These are phyloP conservation scores for Choristoneura rosaceana DNA, from an alignment of 2,888 invertebrate genomes.

Conservation along the genomic window DNA sequence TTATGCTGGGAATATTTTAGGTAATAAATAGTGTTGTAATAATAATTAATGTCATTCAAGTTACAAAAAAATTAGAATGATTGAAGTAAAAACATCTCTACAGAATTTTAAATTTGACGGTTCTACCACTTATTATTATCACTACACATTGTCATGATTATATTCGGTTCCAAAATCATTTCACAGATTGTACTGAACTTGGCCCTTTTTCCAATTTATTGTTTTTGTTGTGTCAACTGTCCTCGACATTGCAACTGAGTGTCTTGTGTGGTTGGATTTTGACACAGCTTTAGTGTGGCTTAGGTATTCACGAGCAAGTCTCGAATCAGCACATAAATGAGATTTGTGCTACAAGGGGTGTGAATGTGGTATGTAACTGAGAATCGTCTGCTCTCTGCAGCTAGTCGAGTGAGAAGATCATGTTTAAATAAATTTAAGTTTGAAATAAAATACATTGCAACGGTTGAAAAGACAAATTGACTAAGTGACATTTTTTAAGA, in stretches of 20 bases:
- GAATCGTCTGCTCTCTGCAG: neutral
- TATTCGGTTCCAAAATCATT: no score
- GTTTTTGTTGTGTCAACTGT: constrained; percentile 3
- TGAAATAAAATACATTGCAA: neutral
- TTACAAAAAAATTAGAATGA: no score
- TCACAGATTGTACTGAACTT: neutral
- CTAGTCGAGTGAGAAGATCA: neutral
- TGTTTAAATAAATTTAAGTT: neutral
- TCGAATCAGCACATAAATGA: constrained; percentile 33
- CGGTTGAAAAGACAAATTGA: no score
- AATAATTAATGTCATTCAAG: no score
- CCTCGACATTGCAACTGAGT: constrained; percentile 25
- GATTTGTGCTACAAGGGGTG: constrained; percentile 16
- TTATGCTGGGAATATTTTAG: no score
- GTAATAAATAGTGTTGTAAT: no score
- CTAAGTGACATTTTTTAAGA: no score
- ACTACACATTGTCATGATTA: no score
- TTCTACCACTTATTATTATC: no score
- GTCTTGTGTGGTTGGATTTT: constrained; percentile 30
- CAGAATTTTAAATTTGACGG: no score
- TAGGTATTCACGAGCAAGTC: constrained; percentile 24
- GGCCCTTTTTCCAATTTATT: neutral
- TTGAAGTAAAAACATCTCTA: no score
- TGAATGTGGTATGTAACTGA: constrained; percentile 8
- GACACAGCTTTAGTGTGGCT: constrained; percentile 27